These are phyloP conservation scores for Pseudocheirus occidentalis DNA, from an alignment of 2,797 vertebrate genomes.

Conservation along the genomic window DNA sequence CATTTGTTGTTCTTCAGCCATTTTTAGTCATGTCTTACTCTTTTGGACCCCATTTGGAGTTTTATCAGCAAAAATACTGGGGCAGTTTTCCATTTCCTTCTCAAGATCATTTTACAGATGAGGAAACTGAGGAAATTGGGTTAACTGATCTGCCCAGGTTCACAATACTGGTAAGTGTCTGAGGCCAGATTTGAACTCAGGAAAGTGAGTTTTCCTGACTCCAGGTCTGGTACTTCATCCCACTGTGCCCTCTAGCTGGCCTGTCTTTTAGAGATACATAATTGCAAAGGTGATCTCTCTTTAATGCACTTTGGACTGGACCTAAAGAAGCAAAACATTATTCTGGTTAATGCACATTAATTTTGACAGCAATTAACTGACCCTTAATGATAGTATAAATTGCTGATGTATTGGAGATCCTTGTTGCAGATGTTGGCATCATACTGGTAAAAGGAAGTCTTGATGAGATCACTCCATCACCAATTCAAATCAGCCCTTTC, in stretches of 20 bases:
- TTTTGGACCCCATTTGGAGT: not conserved
- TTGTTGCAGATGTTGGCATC: not conserved
- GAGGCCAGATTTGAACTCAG: not conserved
- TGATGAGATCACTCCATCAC: not conserved
- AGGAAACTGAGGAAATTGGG: not conserved
- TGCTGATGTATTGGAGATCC: not conserved
- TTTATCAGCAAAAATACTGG: not conserved
- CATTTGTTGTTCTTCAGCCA: not conserved
- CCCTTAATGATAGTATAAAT: not conserved
- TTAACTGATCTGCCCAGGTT: too few species aligned
- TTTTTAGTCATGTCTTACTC: not conserved
- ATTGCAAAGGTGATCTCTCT: not conserved
- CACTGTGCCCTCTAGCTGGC: not conserved
- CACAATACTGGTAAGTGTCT: too few species aligned
- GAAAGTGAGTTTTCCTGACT: not conserved
- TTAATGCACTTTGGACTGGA: not conserved
- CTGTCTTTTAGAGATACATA: not conserved
- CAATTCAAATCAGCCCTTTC: not conserved
- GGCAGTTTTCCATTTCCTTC: not conserved
- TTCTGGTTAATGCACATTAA: not conserved
- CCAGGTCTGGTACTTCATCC: not conserved
- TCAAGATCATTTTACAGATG: not conserved
- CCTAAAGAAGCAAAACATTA: not conserved
- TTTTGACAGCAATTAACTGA: not conserved
- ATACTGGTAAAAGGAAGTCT: not conserved